Percentiles rank a stretch among this genome's conserved stretches.
These are phyloP conservation scores for Myxocyprinus asiaticus DNA, from an alignment of 2,113 vertebrate species.

Conservation along the genomic window DNA sequence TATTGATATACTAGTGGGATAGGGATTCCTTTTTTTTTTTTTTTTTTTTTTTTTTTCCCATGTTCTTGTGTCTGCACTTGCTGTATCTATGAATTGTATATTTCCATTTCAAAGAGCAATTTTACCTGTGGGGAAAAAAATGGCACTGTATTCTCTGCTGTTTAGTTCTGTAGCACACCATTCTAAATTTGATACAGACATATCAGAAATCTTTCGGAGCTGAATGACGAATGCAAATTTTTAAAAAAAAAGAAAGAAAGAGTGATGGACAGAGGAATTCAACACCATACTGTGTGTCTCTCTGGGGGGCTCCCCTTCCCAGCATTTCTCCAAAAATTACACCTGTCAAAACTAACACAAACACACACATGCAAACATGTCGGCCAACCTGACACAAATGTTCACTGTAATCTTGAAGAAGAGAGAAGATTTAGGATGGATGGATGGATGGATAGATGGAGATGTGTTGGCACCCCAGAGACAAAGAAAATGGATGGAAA, in stretches of 20 bases:
- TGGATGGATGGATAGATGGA: background rate
- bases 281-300: background rate
- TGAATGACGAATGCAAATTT: slow-evolving; percentile 14
- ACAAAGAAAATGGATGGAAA: background rate
- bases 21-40: background rate
- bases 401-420: background rate
- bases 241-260: background rate
- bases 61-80: background rate
- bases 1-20: too few species aligned
- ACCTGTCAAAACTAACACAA: background rate
- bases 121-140: background rate
- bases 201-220: slow-evolving; percentile 6
- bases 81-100: slow-evolving; percentile 1
- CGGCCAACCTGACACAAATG: too few species aligned
- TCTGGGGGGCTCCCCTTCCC: background rate
- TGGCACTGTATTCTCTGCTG: background rate
- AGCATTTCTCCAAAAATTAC: slow-evolving; percentile 13
- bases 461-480: background rate
- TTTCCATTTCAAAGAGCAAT: slow-evolving; percentile 23
- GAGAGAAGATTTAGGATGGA: background rate
- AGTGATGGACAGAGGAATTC: slow-evolving; percentile 21
- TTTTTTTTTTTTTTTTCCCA: too few species aligned
- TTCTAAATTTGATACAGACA: slow-evolving; percentile 21
- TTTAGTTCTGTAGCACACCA: background rate
- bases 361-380: background rate